These are phyloP conservation scores for Escarpia spicata DNA, from an alignment of 2,888 invertebrate genomes.

Conservation along the genomic window DNA sequence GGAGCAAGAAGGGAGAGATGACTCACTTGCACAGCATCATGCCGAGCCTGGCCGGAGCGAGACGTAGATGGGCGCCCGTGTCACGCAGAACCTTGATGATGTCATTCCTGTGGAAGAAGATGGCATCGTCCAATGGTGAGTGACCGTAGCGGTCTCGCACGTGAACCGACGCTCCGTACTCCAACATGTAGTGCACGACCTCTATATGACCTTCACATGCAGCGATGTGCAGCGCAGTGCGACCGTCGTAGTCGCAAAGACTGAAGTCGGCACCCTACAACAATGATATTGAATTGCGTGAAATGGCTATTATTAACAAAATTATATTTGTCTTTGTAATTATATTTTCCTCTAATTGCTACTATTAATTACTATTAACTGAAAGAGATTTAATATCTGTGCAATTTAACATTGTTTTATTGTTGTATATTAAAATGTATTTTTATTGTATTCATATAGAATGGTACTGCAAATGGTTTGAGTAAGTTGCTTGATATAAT, in stretches of 20 bases:
- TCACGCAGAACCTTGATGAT: constrained; percentile 74
- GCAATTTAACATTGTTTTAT: neutral
- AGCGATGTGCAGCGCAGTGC: constrained; percentile 85
- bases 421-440: neutral
- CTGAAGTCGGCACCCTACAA: constrained; percentile 39
- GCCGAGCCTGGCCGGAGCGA: constrained; percentile 71
- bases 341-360: neutral
- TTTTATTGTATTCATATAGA: neutral
- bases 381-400: neutral
- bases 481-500: neutral
- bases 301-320: neutral
- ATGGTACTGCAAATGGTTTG: neutral
- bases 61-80: constrained; percentile 77
- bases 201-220: constrained; percentile 76
- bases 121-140: constrained; percentile 74
- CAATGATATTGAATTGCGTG: neutral
- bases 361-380: neutral
- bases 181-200: constrained; percentile 79
- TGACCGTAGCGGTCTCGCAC: constrained; percentile 71
- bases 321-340: neutral
- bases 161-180: constrained; percentile 85
- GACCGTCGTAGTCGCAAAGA: constrained; percentile 74
- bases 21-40: constrained; percentile 74
- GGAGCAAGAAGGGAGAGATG: neutral
- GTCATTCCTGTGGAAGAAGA: constrained; percentile 61